These are phyloP conservation scores for Hemiprocne comata DNA, from an alignment of 2,113 vertebrate species.

Conservation along the genomic window DNA sequence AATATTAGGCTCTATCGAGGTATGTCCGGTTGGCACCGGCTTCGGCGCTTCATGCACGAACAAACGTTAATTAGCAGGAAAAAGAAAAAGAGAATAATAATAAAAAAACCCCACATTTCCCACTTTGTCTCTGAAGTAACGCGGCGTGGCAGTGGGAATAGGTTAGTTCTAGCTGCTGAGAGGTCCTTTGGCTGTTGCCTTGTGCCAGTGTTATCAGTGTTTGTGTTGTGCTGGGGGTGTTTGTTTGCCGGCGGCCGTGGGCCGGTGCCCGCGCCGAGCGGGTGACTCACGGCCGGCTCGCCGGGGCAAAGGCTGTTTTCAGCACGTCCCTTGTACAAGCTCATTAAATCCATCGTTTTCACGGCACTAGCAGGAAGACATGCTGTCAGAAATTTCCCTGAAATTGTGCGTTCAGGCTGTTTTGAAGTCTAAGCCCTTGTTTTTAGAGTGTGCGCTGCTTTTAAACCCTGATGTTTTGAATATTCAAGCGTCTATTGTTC, in stretches of 20 bases:
- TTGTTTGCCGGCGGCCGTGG: constrained; percentile 44
- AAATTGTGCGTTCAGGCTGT: neutral
- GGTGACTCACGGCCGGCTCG: constrained; percentile 27
- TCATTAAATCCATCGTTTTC: neutral
- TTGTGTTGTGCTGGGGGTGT: neutral
- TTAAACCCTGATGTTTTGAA: neutral
- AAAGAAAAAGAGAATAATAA: neutral
- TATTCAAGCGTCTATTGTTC: neutral
- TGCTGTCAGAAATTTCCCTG: constrained; percentile 1
- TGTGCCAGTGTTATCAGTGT: constrained; percentile 42
- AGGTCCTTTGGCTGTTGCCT: neutral
- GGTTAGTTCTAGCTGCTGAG: constrained; percentile 56
- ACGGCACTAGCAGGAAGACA: neutral
- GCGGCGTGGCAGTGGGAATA: constrained; percentile 37
- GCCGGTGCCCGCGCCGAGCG: neutral
- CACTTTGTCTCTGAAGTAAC: constrained; percentile 28
- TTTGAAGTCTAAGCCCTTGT: constrained; percentile 22
- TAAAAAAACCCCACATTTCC: neutral
- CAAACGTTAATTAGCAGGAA: constrained; percentile 64
- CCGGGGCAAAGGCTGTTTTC: neutral
- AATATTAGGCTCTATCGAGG: constrained; percentile 71
- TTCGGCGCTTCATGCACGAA: constrained; percentile 32
- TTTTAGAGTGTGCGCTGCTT: neutral
- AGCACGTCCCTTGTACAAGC: neutral
- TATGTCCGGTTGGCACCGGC: constrained; percentile 67